Evolutionary conservation across 1,140 invertebrate genomes (phyloP).

Genomic region (Pissodes strobi): DNA sequence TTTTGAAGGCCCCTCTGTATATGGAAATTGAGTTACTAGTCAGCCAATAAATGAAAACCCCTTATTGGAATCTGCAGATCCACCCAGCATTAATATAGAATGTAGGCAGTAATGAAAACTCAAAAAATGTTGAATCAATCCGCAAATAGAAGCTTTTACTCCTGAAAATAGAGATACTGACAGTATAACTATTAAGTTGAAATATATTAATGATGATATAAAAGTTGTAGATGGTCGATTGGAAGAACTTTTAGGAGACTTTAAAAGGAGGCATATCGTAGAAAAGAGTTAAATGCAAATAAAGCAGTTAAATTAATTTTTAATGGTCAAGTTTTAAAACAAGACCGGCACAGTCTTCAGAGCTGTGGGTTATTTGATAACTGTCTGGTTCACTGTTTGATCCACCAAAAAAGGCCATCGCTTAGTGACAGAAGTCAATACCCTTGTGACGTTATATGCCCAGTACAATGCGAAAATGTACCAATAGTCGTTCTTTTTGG

Average conservation of each 20-base stretch:
- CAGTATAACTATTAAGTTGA: constrained; percentile 76
- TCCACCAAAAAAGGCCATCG: constrained; percentile 63
- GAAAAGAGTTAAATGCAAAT: constrained; percentile 74
- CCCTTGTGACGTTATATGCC: too few species aligned
- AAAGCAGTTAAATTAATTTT: constrained; percentile 84
- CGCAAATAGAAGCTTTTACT: too few species aligned
- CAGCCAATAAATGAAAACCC: too few species aligned
- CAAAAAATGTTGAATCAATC: too few species aligned
- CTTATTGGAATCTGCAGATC: too few species aligned
- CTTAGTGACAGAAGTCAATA: neutral
- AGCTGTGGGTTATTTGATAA: constrained; percentile 81
- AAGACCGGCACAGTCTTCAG: constrained; percentile 75
- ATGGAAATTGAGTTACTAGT: too few species aligned
- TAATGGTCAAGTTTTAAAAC: constrained; percentile 81
- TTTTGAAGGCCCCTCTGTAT: too few species aligned
- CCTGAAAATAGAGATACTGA: too few species aligned
- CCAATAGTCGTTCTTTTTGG: too few species aligned
- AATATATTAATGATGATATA: constrained; percentile 85
- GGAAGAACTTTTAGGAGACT: constrained; percentile 78
- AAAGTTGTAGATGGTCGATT: constrained; percentile 77
- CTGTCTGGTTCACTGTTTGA: constrained; percentile 86
- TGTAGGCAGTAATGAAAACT: too few species aligned
- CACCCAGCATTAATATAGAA: too few species aligned
- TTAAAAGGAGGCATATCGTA: constrained; percentile 86
- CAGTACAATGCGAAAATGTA: too few species aligned